Base-by-base conservation (phyloP, 2,888 invertebrate species). In the Drosophila austrosaltans region DNA sequence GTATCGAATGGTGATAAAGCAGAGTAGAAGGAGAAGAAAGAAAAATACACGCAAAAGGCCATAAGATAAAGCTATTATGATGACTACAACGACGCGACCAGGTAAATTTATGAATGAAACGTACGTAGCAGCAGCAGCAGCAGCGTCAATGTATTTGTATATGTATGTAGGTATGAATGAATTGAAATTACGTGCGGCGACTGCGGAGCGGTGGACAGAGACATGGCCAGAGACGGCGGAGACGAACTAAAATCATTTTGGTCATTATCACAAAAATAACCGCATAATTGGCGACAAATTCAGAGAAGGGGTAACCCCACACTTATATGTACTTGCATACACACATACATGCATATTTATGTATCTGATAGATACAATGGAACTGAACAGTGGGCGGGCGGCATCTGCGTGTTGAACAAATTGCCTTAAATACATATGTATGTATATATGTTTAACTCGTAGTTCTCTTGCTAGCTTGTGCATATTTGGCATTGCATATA, bases 271-370 rank as follows among this genome's bases (percentile, higher is more conserved):
- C 72, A 48, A 85, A 88, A 83, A 89, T 25, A 85, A 88, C 89
- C 86, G 84, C 88, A 89, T 89, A 88, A 88, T 89, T 86, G 89
- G 86, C 87, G 86, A 89, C 89, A 89, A 86, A 69, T 72, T 73
- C 73, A 70, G 65, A 65, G 63, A 32, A 64, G 60, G 42, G 59
- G 12, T 66, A 72, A 42, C 69, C 66, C 70, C 10, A 5, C 53
- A 32, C 16, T 4, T 28, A 16, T 42, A 40, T 40, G 1, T 58
- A 3, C 4, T 1, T 25, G 20, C 40, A 32, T 25, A 61, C 16
- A n/a, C 53, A 22, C 12, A 22, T 40, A 30, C 12, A 63, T 42
- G 63, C 69, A 3, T 3, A 8, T 22, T 22, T 22, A 48, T 48
- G 48, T 48, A 73, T 65, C 70, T 75, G 48, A 42, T 57, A 70